phyloP scores from a whole-genome alignment of 2,888 invertebrate species.

The Phorcus lineatus region DNA sequence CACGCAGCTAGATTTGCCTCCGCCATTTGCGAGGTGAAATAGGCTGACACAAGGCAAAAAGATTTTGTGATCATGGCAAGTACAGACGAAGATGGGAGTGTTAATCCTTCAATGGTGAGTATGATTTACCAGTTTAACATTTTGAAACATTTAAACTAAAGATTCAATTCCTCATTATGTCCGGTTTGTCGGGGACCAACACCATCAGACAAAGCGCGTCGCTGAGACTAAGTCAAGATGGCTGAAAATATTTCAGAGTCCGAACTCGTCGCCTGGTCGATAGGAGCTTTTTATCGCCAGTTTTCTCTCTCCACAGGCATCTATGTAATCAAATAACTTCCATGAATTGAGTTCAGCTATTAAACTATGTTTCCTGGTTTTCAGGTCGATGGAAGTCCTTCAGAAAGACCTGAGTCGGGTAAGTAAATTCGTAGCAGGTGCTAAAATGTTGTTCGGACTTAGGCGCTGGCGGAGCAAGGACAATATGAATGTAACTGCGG shows the following conservation, averaged over 20 bases:
- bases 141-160: conserved; percentile 19
- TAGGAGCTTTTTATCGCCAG: conserved; percentile 30
- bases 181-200: conserved; percentile 6
- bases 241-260: conserved; percentile 71
- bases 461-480: conserved; percentile 16
- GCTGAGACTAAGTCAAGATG: conserved; percentile 68
- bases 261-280: conserved; percentile 41
- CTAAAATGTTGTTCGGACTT: conserved; percentile 2
- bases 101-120: conserved; percentile 44
- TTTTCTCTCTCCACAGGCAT: background rate
- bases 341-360: background rate
- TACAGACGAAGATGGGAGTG: conserved; percentile 39
- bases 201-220: conserved; percentile 34
- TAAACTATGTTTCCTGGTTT: conserved; percentile 32
- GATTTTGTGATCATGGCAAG: conserved; percentile 45
- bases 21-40: conserved; percentile 40
- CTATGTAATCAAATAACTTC: background rate
- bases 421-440: conserved; percentile 29
- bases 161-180: background rate
- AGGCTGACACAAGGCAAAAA: conserved; percentile 31
- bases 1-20: conserved; percentile 46
- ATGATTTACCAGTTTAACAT: conserved; percentile 21
- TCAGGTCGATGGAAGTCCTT: conserved; percentile 31
- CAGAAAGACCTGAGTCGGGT: conserved; percentile 28
- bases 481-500: background rate